Percentiles rank a stretch among this genome's conserved stretches.
These are phyloP conservation scores for Zosterops borbonicus DNA, from an alignment of 2,113 vertebrate genomes.

Conservation along the genomic window DNA sequence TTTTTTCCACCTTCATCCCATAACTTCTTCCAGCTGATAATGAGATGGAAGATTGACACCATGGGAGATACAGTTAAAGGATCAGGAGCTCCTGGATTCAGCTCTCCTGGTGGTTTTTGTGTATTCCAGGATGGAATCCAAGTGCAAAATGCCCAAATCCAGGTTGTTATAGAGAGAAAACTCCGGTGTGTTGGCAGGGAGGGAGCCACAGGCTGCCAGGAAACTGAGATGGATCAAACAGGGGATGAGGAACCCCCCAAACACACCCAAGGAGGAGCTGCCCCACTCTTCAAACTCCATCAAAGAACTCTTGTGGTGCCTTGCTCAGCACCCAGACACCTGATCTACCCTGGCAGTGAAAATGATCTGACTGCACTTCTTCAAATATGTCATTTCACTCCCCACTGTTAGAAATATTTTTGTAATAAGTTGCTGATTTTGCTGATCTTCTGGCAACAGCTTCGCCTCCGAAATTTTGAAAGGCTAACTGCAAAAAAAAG, in stretches of 20 bases:
- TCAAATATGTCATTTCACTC: neutral
- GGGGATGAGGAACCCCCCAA: neutral
- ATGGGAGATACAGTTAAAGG: neutral
- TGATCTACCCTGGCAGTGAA: neutral
- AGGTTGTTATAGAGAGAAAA: neutral
- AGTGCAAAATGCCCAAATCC: neutral
- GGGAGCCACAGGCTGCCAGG: neutral
- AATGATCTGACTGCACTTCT: neutral
- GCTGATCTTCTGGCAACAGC: neutral
- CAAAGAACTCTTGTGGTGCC: neutral
- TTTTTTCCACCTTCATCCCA: neutral
- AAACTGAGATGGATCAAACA: neutral
- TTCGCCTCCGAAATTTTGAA: neutral
- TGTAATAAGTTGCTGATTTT: neutral
- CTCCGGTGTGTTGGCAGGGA: neutral
- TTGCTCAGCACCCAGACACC: neutral
- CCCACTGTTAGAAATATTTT: neutral
- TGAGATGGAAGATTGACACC: neutral
- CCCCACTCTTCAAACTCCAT: neutral
- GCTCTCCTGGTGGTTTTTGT: neutral
- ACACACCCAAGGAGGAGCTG: neutral
- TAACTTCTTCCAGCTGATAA: neutral
- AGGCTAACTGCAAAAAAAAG: neutral
- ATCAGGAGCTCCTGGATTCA: neutral
- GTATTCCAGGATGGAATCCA: neutral